phyloP scores from a whole-genome alignment of 2,888 invertebrate species.

The Cheilosia vernalis region DNA sequence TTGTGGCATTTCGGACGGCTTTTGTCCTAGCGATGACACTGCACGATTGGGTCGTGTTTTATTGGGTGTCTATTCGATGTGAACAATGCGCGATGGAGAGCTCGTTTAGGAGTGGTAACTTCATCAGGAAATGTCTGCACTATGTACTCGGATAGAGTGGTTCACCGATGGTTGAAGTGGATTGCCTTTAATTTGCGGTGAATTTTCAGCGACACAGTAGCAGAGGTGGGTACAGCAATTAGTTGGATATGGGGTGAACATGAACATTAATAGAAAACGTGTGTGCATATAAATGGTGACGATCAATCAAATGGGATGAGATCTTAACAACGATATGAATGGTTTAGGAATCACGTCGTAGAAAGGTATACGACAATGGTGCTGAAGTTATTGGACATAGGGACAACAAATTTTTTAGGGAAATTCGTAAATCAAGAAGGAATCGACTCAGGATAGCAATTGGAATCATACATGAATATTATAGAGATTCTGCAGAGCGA shows the following conservation, averaged over 20 bases:
- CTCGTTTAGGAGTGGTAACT: constrained; percentile 62
- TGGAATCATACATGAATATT: no score
- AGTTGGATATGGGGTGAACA: neutral
- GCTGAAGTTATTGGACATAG: no score
- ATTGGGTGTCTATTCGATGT: constrained; percentile 71
- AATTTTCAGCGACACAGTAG: constrained; percentile 18
- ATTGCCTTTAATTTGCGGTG: neutral
- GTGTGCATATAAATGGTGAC: no score
- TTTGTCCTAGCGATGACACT: constrained; percentile 73
- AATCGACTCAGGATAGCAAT: no score
- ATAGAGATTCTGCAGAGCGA: no score
- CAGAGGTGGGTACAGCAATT: constrained; percentile 5
- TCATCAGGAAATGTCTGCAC: constrained; percentile 65
- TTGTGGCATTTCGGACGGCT: constrained; percentile 72
- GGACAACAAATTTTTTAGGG: no score
- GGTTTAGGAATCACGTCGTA: no score
- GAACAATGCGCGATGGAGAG: constrained; percentile 38
- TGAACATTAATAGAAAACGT: no score
- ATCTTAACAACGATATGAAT: no score
- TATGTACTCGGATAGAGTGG: constrained; percentile 26
- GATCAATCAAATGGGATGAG: no score
- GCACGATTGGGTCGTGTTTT: constrained; percentile 74
- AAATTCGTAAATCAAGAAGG: no score
- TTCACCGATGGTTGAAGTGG: constrained; percentile 12
- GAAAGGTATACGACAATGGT: no score